Evolutionary conservation across 2,113 vertebrate genomes (phyloP).

Genomic region (Zingel zingel): DNA sequence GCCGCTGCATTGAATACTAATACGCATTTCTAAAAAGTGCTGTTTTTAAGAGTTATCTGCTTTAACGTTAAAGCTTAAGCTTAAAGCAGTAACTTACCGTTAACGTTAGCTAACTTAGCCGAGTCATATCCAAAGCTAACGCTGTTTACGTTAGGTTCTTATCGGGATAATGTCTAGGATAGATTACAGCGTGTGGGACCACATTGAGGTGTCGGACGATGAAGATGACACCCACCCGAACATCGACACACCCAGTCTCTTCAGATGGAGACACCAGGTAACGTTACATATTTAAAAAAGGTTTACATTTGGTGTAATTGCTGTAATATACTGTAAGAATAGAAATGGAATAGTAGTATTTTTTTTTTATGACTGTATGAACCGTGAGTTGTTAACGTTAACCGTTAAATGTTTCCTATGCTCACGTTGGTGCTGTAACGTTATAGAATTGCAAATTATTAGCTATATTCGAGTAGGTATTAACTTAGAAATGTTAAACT

Average conservation of each 20-base stretch:
- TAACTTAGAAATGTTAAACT: neutral
- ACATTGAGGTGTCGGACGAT: constrained; percentile 97
- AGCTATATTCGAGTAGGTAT: neutral
- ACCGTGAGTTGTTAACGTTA: neutral
- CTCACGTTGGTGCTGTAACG: neutral
- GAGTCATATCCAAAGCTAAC: constrained; percentile 55
- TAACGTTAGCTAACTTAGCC: constrained; percentile 7
- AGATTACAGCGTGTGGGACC: constrained; percentile 98
- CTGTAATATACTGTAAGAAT: neutral
- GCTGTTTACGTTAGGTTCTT: constrained; percentile 38
- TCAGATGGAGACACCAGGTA: constrained; percentile 97
- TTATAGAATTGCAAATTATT: neutral
- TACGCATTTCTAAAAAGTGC: neutral
- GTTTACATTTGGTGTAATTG: neutral
- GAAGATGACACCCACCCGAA: constrained; percentile 97
- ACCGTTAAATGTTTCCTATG: neutral
- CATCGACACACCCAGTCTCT: constrained; percentile 96
- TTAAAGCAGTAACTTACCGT: constrained; percentile 29
- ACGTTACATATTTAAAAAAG: neutral
- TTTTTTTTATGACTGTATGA: too few relatives aligned
- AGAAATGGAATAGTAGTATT: too few relatives aligned
- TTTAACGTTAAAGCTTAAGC: too few relatives aligned
- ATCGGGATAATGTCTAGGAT: constrained; percentile 81
- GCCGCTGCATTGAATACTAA: neutral
- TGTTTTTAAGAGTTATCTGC: neutral